Evolutionary conservation across 1,140 invertebrate genomes (phyloP), one percentile per base, ranked within the genome.

Genomic region (Mesaphorura yosii): DNA sequence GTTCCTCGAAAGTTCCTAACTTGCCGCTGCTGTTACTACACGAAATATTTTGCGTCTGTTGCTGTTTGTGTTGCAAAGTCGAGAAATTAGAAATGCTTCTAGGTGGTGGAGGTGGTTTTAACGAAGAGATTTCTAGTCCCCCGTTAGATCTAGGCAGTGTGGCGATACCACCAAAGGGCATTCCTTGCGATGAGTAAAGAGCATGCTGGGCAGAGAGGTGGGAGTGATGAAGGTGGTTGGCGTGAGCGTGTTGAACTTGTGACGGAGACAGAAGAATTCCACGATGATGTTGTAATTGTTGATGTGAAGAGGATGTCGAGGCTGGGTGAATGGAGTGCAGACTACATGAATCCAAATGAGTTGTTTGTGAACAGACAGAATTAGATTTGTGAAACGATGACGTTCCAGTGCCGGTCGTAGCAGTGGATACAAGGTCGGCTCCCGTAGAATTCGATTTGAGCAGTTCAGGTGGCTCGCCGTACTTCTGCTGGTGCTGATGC

Each of bases 391-490:
- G 7, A 14, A 23, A 17, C 37, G 46, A 26, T 26, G 44, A 42
- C n/a, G 41, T 17, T 60, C 54, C 10, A 58, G 48, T 3, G 51
- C 48, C 31, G n/a, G 31, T 10, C 31, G 31, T 34, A 10, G 31
- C n/a, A 34, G 31, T n/a, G 10, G n/a, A 10, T 34, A n/a, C n/a
- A 10, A 34, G 10, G 2, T 54, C 50, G 22, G 51, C 31, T 3
- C 50, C 56, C 3, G 54, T 57, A 5, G 60, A 57, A 20, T 59
- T 59, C 27, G 57, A 59, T 38, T 63, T 63, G 29, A 63, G 61
- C 31, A 63, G 39, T 45, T 63, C 61, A 20, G 61, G 61, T 17
- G 58, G 57, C 29, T 63, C 61, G 1, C 57, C 51, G 40, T 59
- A 59, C 37, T 57, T 63, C 22, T 48, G 39, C 22, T 27, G 20